Evolutionary conservation across 2,888 invertebrate species (phyloP).

Genomic region (Cheilosia impressa): DNA sequence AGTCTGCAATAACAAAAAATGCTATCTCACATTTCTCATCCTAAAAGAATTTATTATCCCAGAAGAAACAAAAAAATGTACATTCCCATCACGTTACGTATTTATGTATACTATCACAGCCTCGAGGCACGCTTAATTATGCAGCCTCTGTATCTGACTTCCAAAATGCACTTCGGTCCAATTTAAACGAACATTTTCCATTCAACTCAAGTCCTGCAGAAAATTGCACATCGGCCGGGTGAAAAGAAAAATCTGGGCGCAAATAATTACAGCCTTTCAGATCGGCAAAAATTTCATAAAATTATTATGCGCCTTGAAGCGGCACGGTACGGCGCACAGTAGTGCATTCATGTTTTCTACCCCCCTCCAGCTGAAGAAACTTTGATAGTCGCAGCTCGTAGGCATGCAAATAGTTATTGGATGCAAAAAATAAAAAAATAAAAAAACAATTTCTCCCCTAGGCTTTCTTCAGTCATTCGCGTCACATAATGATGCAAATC

Average conservation of each 20-base stretch:
- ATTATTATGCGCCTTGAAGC: conserved; percentile 38
- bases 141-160: conserved; percentile 61
- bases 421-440: neutral
- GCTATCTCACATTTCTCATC: conserved; percentile 1
- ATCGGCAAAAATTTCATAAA: conserved; percentile 36
- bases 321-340: neutral
- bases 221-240: conserved; percentile 27
- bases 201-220: conserved; percentile 23
- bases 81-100: conserved; percentile 17
- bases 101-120: conserved; percentile 13
- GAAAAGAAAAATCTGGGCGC: conserved; percentile 23
- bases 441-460: neutral
- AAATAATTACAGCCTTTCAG: conserved; percentile 57
- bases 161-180: conserved; percentile 47
- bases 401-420: conserved; percentile 5
- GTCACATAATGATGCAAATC: conserved; percentile 31
- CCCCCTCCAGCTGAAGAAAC: conserved; percentile 16
- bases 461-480: conserved; percentile 12
- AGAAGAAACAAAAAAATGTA: neutral
- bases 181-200: conserved; percentile 21
- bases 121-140: conserved; percentile 54
- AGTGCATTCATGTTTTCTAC: conserved; percentile 7
- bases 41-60: conserved; percentile 9
- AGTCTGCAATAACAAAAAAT: neutral
- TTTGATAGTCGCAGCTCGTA: neutral